Evolutionary conservation across 2,888 invertebrate genomes (phyloP), one percentile per base, ranked within the genome.

Genomic region (Branchipolynoe longqiensis): DNA sequence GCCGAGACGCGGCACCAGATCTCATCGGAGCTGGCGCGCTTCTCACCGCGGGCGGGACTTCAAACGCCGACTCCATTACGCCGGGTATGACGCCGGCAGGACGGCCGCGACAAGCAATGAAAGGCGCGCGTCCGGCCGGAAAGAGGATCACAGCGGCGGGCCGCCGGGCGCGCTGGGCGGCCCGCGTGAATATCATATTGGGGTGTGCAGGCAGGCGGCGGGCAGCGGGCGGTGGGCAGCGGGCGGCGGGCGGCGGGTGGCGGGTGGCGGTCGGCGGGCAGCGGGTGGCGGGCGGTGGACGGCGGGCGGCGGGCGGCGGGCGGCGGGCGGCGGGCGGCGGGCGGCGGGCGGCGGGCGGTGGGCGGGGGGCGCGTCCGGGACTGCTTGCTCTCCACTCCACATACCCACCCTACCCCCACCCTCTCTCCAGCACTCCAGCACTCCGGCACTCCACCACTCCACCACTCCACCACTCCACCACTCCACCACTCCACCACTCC

Each of bases 11-110:
- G 33, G 22, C 82, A 59, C 31, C 36, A 56, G 58, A 56, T 38
- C 58, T 58, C 82, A 38, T 82, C 83, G 22, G 62, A 18, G 31
- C 83, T 38, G 56, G 62, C 40, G 83, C n/a, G 36, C 58, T n/a
- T 28, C 41, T 31, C 54, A 41, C 62, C n/a, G 38, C 62, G 83
- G 59, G 31, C 59, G 64, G 33, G 64, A 64, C 83, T 74, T 74
- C 74, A 74, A 40, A 74, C 74, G 41, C 74, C 22, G 48, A 36
- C 40, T 48, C 74, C 41, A 74, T 36, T n/a, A 41, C 41, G 8
- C n/a, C 40, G 2, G 38, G 38, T 69, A 33, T 3, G 69, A 33
- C n/a, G 6, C 69, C 33, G 36, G 48, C 62, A 12, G 25, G 31
- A 69, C 69, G 4, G 36, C 8, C 38, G 54, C 54, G 18, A 22